Evolutionary conservation across 2,797 vertebrate species (phyloP).

Genomic region (Rhyacichthys aspro): DNA sequence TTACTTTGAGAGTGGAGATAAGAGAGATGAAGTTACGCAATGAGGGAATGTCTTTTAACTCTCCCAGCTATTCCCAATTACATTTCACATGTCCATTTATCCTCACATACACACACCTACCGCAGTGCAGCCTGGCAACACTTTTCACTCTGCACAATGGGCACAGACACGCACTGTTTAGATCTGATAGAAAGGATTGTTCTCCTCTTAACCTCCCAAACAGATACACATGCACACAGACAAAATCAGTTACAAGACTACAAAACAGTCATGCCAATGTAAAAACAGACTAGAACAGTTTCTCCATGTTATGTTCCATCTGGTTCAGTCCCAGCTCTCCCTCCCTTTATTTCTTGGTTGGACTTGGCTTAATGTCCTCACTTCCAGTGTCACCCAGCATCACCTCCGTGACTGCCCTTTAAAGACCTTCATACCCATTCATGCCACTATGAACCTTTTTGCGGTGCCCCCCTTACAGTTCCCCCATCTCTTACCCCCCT

Average conservation of each 20-base stretch:
- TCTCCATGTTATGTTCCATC: conserved; percentile 69
- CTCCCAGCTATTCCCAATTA: conserved; percentile 58
- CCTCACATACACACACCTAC: conserved; percentile 47
- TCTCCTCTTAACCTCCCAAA: conserved; percentile 54
- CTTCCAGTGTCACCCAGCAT: conserved; percentile 58
- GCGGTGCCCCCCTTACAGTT: conserved; percentile 55
- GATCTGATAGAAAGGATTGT: conserved; percentile 58
- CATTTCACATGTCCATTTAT: conserved; percentile 41
- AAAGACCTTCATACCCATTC: conserved; percentile 61
- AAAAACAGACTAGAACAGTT: conserved; percentile 68
- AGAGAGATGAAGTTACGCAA: conserved; percentile 63
- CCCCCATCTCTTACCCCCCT: conserved; percentile 22
- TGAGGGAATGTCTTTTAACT: conserved; percentile 62
- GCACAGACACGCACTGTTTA: conserved; percentile 33
- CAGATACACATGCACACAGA: conserved; percentile 53
- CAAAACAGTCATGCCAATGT: conserved; percentile 62
- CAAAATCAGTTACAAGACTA: conserved; percentile 61
- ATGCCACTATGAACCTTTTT: conserved; percentile 60
- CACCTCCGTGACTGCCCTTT: conserved; percentile 41
- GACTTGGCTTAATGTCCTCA: conserved; percentile 62
- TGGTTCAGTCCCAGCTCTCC: conserved; percentile 56
- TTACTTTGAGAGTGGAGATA: conserved; percentile 70
- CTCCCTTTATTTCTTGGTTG: conserved; percentile 30
- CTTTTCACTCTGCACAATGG: conserved; percentile 36
- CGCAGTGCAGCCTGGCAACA: conserved; percentile 32